Percentiles rank a stretch among this genome's conserved stretches.
phyloP scores from a whole-genome alignment of 2,113 vertebrate species.

The Oryzias melastigma region DNA sequence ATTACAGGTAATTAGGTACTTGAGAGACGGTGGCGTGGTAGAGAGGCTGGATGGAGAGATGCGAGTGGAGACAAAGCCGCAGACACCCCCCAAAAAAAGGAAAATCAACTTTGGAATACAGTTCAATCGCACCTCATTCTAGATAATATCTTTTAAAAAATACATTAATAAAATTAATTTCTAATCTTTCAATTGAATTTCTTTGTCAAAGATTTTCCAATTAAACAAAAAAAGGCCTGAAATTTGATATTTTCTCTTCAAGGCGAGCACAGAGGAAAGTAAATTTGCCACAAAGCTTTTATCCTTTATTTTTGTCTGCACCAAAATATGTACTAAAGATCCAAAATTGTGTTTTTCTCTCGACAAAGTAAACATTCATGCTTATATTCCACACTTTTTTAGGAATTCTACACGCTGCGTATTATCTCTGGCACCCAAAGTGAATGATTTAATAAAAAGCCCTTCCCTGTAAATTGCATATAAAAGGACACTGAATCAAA shows the following conservation, averaged over 20 bases:
- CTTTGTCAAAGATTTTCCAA: slow-evolving; percentile 30
- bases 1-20: slow-evolving; percentile 83
- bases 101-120: slow-evolving; percentile 5
- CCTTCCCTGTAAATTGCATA: slow-evolving; percentile 15
- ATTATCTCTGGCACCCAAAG: background rate
- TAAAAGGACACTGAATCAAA: slow-evolving; percentile 58
- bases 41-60: slow-evolving; percentile 57
- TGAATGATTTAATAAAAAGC: slow-evolving; percentile 9
- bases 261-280: background rate
- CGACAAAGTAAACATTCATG: background rate
- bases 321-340: background rate
- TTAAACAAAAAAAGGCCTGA: slow-evolving; percentile 29
- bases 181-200: slow-evolving; percentile 61
- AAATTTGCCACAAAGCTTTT: background rate
- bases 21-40: slow-evolving; percentile 72
- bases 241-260: background rate
- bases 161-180: slow-evolving; percentile 48
- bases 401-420: background rate
- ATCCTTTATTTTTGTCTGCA: background rate
- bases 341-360: background rate
- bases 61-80: slow-evolving; percentile 42
- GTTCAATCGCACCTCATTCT: slow-evolving; percentile 14
- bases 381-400: background rate
- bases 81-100: slow-evolving; percentile 24
- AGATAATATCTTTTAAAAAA: slow-evolving; percentile 21